Percentiles rank a stretch among this genome's conserved stretches.
Evolutionary conservation across 2,797 vertebrate species (phyloP).

Genomic region (Anguilla marmorata): DNA sequence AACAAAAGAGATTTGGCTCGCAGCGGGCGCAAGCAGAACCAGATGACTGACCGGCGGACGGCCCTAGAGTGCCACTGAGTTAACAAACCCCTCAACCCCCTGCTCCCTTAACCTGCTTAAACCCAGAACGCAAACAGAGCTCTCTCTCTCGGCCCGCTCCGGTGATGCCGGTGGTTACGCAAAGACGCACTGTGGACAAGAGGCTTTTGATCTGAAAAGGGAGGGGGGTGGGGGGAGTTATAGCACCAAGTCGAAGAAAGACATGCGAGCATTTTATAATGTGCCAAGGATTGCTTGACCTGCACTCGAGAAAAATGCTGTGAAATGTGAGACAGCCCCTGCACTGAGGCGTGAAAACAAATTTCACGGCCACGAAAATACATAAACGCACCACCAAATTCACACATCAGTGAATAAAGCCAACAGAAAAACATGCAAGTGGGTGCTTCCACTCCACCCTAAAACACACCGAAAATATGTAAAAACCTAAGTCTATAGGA

Average conservation of each 20-base stretch:
- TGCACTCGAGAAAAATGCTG: not conserved
- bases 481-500: slow-evolving; percentile 47
- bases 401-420: not conserved
- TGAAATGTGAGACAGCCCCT: not conserved
- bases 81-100: slow-evolving; percentile 48
- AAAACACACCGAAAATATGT: not conserved
- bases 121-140: slow-evolving; percentile 15
- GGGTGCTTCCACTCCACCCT: not conserved
- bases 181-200: not conserved
- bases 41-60: slow-evolving; percentile 66
- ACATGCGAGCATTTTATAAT: not conserved
- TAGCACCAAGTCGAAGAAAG: not conserved
- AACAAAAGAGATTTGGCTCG: slow-evolving; percentile 72
- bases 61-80: slow-evolving; percentile 57
- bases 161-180: not conserved
- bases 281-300: not conserved
- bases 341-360: not conserved
- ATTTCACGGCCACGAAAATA: not conserved
- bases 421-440: not conserved
- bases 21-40: slow-evolving; percentile 68
- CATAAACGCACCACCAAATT: not conserved
- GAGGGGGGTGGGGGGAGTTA: not conserved
- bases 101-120: slow-evolving; percentile 51
- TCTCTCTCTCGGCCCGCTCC: not conserved
- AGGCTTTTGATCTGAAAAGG: not conserved